Evolutionary conservation across 2,797 vertebrate genomes (phyloP).

Genomic region (Acanthornis magna): DNA sequence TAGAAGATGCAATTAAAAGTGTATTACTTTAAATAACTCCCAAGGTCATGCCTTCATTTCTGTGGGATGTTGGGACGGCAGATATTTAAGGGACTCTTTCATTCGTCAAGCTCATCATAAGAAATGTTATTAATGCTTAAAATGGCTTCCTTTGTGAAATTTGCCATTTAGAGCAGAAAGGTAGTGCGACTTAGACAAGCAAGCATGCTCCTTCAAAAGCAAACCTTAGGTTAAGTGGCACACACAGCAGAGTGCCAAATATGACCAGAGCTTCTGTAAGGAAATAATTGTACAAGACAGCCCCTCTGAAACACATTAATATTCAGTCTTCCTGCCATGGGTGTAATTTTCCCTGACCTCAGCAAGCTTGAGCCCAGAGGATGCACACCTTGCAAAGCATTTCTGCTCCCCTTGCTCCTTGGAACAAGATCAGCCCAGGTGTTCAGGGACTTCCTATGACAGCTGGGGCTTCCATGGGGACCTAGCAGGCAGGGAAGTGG

Average conservation of each 20-base stretch:
- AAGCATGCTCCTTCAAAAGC: neutral
- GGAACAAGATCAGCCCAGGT: neutral
- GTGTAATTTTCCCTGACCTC: neutral
- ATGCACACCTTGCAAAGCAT: neutral
- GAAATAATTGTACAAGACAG: neutral
- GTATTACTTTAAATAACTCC: neutral
- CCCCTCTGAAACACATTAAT: neutral
- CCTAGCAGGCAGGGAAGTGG: neutral
- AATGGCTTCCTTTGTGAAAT: neutral
- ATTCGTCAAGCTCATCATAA: neutral
- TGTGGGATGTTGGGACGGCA: neutral
- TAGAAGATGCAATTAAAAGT: neutral
- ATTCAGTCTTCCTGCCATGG: neutral
- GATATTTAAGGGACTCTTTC: neutral
- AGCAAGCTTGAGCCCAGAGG: neutral
- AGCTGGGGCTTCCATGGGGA: neutral
- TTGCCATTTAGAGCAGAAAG: constrained; percentile 11
- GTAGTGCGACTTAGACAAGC: neutral
- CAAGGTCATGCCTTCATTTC: neutral
- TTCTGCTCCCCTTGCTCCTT: neutral
- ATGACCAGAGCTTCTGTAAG: neutral
- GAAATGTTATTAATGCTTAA: neutral
- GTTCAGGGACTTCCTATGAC: neutral
- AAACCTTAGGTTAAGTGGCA: neutral
- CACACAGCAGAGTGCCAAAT: neutral